These are phyloP conservation scores for Chloropsis hardwickii DNA, from an alignment of 2,113 vertebrate genomes.

Conservation along the genomic window DNA sequence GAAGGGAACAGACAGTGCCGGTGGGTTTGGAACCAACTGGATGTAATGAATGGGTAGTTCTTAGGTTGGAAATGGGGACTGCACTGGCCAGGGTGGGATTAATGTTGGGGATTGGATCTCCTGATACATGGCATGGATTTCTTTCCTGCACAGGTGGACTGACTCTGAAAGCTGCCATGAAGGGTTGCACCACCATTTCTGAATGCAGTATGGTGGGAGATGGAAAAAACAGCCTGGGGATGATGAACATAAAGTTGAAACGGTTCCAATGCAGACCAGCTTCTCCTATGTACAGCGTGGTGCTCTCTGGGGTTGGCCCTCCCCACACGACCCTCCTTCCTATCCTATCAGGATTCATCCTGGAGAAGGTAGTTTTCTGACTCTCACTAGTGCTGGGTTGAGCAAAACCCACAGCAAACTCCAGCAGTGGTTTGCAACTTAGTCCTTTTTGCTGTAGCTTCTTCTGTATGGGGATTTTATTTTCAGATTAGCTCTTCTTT, in stretches of 20 bases:
- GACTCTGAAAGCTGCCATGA: slow-evolving; percentile 38
- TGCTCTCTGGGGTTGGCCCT: not conserved
- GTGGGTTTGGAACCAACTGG: not conserved
- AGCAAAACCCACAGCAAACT: not conserved
- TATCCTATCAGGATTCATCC: not conserved
- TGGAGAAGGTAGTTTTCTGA: slow-evolving; percentile 31
- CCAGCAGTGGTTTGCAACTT: not conserved
- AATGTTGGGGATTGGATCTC: not conserved
- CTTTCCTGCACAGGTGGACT: not conserved
- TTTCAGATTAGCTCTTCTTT: not conserved
- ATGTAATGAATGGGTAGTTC: not conserved
- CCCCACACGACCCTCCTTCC: not conserved
- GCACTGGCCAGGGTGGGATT: not conserved
- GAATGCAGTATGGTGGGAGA: slow-evolving; percentile 14
- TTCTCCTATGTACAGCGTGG: fast-evolving
- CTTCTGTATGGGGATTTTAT: not conserved
- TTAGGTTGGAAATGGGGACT: not conserved
- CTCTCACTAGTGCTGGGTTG: not conserved
- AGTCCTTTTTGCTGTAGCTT: not conserved
- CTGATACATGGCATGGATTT: not conserved
- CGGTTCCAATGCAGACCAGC: not conserved
- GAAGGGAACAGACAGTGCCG: not conserved
- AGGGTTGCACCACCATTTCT: slow-evolving; percentile 38
- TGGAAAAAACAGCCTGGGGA: not conserved
- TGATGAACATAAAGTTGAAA: slow-evolving; percentile 11